Base-by-base conservation (phyloP, 2,797 vertebrate genomes). In the Esox lucius region DNA sequence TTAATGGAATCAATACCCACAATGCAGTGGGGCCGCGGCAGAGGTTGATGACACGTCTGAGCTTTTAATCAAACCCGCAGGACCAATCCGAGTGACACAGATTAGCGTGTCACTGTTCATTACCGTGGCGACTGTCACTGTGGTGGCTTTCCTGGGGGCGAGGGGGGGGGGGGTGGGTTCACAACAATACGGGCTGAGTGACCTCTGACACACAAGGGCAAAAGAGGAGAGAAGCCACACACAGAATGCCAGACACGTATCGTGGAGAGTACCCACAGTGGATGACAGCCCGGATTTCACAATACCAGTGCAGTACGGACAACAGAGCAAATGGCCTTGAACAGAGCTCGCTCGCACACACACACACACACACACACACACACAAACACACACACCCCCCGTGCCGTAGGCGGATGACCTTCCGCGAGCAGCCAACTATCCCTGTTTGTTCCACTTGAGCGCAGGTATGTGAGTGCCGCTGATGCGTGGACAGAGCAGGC, bases 381-480 rank as follows among this genome's bases (percentile, higher is more conserved):
- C 56, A 71, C 78, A 69, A 59, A 17, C 61, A 33, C 67, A 48
- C n/a, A 48, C 70, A 31, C 73, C 69, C 74, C 28, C 71, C 19
- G 53, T 46, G 88, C 91, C 87, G 75, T 77, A 74, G 89, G 91
- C 91, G 81, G 87, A 92, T 91, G 91, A 93, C 93, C 92, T 93
- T 93, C 90, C 68, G 75, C 85, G 86, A 89, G 91, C 92, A 93
- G 87, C 90, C 91, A 90, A 91, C 91, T 91, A 87, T 92, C 89
- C 70, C 84, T 80, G 88, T 92, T 93, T 92, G 91, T 93, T 94
- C 90, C 93, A 93, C 90, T 91, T 90, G 91, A 91, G 84, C 83
- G 90, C 92, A 91, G 90, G 89, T 92, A 90, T 91, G 88, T 86
- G 89, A 87, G 88, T 89, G 86, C 88, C 87, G 81, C 83, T 79